Evolutionary conservation across 2,113 vertebrate genomes (phyloP).

Genomic region (Catagonus wagneri): DNA sequence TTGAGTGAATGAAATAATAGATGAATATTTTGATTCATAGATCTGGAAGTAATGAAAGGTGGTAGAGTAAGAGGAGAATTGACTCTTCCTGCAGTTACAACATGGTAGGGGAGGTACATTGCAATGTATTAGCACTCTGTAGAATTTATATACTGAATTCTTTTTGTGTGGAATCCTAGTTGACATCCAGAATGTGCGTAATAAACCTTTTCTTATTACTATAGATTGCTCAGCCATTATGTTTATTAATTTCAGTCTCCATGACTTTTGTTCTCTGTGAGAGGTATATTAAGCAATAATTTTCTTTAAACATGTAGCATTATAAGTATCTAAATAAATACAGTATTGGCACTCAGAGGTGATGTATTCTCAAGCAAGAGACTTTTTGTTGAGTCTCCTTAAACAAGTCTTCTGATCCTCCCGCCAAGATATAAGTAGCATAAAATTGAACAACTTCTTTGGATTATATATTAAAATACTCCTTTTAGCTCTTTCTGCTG

Average conservation of each 20-base stretch:
- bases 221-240: neutral
- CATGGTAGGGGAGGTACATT: neutral
- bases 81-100: neutral
- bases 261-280: constrained; percentile 27
- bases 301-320: constrained; percentile 10
- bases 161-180: neutral
- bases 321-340: constrained; percentile 19
- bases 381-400: neutral
- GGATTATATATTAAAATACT: neutral
- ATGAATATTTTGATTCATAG: constrained; percentile 23
- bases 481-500: neutral
- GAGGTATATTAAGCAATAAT: constrained; percentile 23
- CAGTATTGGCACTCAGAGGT: constrained; percentile 1
- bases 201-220: constrained; percentile 1
- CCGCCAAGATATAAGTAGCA: neutral
- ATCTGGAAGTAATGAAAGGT: neutral
- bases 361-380: neutral
- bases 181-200: neutral
- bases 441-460: neutral
- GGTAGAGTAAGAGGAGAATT: neutral
- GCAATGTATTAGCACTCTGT: neutral
- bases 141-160: neutral
- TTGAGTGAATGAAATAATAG: neutral
- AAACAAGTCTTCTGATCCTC: neutral
- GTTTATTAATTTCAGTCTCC: neutral